Percentiles rank a stretch among this genome's conserved stretches.
Conservation (phyloP, 2,113 vertebrate genomes). For the Lichenostomus cassidix region DNA sequence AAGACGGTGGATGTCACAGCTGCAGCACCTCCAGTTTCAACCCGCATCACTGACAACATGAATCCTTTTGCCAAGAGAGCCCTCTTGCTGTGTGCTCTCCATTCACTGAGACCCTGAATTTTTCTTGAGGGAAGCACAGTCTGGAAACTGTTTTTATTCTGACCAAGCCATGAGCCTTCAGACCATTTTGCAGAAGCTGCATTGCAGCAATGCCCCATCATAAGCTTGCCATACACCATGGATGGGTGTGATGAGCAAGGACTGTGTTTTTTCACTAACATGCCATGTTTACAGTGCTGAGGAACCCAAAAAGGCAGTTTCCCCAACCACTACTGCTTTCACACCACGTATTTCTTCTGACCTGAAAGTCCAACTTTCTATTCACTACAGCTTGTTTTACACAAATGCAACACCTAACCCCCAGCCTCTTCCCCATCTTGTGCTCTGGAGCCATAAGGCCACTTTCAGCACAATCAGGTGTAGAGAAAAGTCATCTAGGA, state of each 20-base stretch:
- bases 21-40: neutral
- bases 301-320: neutral
- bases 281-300: neutral
- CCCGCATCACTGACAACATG: neutral
- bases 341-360: neutral
- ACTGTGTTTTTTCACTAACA: neutral
- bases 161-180: neutral
- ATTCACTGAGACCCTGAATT: accelerated
- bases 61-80: neutral
- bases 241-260: neutral
- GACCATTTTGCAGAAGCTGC: neutral
- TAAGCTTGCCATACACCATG: neutral
- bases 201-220: neutral
- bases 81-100: neutral
- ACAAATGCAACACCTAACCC: neutral
- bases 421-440: neutral
- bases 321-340: neutral
- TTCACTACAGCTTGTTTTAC: neutral
- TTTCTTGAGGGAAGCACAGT: neutral
- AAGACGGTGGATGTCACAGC: neutral
- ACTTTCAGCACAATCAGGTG: neutral
- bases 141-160: neutral
- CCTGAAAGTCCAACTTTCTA: neutral
- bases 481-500: neutral
- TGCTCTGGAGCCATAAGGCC: neutral